phyloP scores from a whole-genome alignment of 2,113 vertebrate genomes.

The Zonotrichia leucophrys region DNA sequence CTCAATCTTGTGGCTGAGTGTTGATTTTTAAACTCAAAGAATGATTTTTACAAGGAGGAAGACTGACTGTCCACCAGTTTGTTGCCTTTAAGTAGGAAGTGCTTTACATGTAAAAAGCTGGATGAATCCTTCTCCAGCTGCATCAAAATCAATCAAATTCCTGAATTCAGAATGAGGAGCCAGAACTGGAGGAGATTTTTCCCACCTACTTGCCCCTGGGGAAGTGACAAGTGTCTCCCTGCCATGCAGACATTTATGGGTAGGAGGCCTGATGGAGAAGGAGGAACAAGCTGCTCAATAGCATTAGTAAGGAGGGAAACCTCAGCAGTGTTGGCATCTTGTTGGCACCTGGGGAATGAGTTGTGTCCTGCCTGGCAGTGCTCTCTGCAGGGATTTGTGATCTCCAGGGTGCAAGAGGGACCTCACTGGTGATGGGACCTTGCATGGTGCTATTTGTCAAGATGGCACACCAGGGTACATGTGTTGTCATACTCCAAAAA shows the following conservation, averaged over 20 bases:
- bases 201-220: background rate
- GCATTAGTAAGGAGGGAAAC: background rate
- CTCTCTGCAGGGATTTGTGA: background rate
- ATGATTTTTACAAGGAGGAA: background rate
- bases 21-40: background rate
- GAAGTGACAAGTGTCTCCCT: background rate
- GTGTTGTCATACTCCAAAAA: background rate
- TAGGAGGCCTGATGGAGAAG: background rate
- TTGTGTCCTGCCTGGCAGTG: background rate
- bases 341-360: background rate
- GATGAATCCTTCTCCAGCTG: background rate
- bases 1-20: background rate
- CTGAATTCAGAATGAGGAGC: background rate
- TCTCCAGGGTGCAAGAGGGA: background rate
- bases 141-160: background rate
- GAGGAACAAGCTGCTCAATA: background rate
- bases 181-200: background rate
- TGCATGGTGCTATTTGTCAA: rapidly evolving
- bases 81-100: background rate
- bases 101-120: background rate
- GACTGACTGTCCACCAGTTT: background rate
- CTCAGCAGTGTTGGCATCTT: rapidly evolving
- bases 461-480: background rate
- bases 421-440: background rate
- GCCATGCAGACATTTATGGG: background rate